Base-by-base conservation (phyloP, 2,888 invertebrate genomes). In the Pharmacophagus antenor region DNA sequence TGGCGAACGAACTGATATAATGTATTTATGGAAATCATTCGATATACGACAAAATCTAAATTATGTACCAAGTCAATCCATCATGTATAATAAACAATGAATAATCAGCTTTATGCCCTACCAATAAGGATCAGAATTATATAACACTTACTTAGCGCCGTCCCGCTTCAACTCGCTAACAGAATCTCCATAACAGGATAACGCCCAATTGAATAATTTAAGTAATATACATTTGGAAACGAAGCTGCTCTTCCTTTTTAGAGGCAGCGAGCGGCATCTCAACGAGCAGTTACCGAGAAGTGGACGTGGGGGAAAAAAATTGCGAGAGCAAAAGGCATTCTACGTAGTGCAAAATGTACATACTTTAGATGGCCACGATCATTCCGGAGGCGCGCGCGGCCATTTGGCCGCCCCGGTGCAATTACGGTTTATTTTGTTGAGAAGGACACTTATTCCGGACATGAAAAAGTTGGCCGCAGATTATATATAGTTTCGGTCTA, bases 311-410 rank as follows among this genome's bases (percentile, higher is more conserved):
- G 63, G 64, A 70, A 31, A 69, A 70, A 70, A 70, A 69, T 67
- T 56, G 67, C 63, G 63, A 67, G 63, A 64, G 62, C 64, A 63
- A 61, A 62, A 68, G 65, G 67, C 66, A 67, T 72, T 70, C 70
- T 69, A 62, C 67, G 70, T 70, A 70, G 68, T 67, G 72, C 71
- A 69, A 71, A 72, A 70, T 68, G 68, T 65, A 62, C 68, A 69
- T 71, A 64, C 69, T 68, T 63, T 56, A 65, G 63, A 66, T 66
- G 61, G 62, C 61, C 63, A 65, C 53, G 65, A 62, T 62, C 65
- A 67, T 70, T 62, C 65, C 64, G 31, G 25, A 63, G 62, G 62
- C 66, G 54, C 66, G 54, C 49, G 53, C 44, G 54, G 20, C 18
- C 46, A 27, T 23, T 27, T 25, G 18, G 27, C 25, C 12, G 18